These are phyloP conservation scores for Nasonia longicornis DNA, from an alignment of 1,140 invertebrate species.

Conservation along the genomic window DNA sequence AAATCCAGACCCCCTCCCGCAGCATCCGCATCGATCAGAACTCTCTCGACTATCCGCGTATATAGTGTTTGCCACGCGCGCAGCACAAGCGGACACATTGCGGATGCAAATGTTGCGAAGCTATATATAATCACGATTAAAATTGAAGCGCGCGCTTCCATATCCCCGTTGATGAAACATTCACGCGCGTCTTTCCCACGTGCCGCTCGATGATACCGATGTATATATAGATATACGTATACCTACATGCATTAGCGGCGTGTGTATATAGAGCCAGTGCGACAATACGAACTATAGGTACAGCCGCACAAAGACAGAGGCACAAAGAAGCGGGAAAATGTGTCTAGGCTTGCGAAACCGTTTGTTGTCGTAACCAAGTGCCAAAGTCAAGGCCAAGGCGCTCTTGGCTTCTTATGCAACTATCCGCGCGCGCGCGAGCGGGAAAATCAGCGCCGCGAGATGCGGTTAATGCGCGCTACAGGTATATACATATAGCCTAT, in stretches of 20 bases:
- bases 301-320: neutral
- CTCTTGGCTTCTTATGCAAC: constrained; percentile 57
- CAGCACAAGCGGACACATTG: neutral
- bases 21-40: too few relatives aligned
- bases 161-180: neutral
- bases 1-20: too few relatives aligned
- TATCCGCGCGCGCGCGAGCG: constrained; percentile 36
- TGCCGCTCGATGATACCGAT: neutral
- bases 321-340: constrained; percentile 26
- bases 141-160: too few relatives aligned
- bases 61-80: too few relatives aligned
- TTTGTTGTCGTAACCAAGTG: constrained; percentile 62
- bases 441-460: constrained; percentile 42
- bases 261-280: too few relatives aligned
- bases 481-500: neutral
- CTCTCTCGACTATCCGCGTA: too few relatives aligned
- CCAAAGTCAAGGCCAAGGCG: constrained; percentile 65
- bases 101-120: neutral
- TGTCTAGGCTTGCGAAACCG: constrained; percentile 49
- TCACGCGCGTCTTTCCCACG: neutral
- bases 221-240: neutral
- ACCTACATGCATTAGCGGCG: too few relatives aligned
- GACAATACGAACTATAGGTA: neutral
- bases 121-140: too few relatives aligned
- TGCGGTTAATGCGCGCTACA: constrained; percentile 13